Evolutionary conservation across 2,888 invertebrate genomes (phyloP).

Genomic region (Glyphotaelius pellucidus): DNA sequence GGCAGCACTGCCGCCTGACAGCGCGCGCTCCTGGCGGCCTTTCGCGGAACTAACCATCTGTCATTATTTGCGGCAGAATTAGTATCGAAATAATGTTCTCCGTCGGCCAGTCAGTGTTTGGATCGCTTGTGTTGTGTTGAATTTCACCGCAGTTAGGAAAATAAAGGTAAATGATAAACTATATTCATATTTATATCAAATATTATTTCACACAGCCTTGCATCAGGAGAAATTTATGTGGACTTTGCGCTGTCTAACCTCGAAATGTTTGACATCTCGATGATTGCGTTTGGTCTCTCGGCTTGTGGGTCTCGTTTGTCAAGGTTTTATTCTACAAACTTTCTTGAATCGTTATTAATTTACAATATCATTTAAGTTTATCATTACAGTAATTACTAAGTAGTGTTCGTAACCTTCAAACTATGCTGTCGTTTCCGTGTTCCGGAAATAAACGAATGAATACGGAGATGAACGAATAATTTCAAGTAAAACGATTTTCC

Average conservation of each 20-base stretch:
- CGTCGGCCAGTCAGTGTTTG: constrained; percentile 20
- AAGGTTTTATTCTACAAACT: constrained; percentile 25
- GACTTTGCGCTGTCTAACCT: constrained; percentile 36
- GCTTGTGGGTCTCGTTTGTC: background rate
- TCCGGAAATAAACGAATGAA: constrained; percentile 31
- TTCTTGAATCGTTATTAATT: background rate
- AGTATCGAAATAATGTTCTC: constrained; percentile 13
- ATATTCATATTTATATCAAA: constrained; percentile 11
- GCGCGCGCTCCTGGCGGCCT: constrained; percentile 59
- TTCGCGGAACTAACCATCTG: constrained; percentile 44
- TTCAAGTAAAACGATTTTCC: background rate
- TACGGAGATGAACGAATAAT: constrained; percentile 38
- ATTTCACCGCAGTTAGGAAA: background rate
- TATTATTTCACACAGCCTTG: background rate
- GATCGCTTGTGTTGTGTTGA: constrained; percentile 31
- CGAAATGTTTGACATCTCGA: constrained; percentile 19
- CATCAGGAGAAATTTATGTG: background rate
- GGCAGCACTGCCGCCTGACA: constrained; percentile 59
- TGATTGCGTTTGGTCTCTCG: background rate
- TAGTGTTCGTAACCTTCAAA: constrained; percentile 24
- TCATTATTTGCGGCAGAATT: constrained; percentile 36
- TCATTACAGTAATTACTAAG: background rate
- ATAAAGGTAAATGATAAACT: constrained; percentile 44
- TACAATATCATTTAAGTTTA: background rate
- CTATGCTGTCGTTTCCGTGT: background rate